Base-by-base conservation (phyloP, 2,888 invertebrate species). In the Scaptomyza cyrtandrae region DNA sequence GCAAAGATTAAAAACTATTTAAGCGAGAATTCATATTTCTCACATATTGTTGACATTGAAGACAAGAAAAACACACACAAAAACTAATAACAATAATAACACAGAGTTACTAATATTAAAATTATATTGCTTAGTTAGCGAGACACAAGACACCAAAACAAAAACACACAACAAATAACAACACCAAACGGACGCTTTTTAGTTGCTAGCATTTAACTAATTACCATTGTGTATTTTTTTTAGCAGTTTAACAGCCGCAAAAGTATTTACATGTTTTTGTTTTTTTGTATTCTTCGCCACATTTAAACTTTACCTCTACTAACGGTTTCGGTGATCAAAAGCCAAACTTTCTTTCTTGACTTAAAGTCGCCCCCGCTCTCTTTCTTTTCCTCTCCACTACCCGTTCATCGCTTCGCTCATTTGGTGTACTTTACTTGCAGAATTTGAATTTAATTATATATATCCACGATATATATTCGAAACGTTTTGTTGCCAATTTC, bases 1-100 rank as follows among this genome's bases (percentile, higher is more conserved):
- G 83, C 78, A 79, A 79, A 79, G 62, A 79, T 75, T 56, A 58
- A 69, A 74, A 77, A 79, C 82, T 78, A 87, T 85, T 87, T 85
- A 86, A 54, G 72, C 57, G 67, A 63, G 71, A 66, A 60, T 37
- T 55, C 2, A 64, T 66, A 60, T 24, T 54, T 73, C 71, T 65
- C 69, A 53, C 49, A 60, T 58, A 71, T 60, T 75, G 74, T 73
- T 73, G 59, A 75, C 39, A 58, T 16, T 13, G 31, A 54, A 39
- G 19, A 31, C 3, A 16, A n/a, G 6, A 6, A 50, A 55, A 65
- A 70, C 48, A 64, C 10, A 57, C 50, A 50, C 50, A 67, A 56
- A 77, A 62, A 76, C 46, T 66, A 72, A 14, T 44, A 50, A 55
- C 41, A 67, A 49, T 27, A 60, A 66, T 27, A 58, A 74, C 70